These are phyloP conservation scores for Nothobranchius furzeri DNA, from an alignment of 2,113 vertebrate species.

Conservation along the genomic window DNA sequence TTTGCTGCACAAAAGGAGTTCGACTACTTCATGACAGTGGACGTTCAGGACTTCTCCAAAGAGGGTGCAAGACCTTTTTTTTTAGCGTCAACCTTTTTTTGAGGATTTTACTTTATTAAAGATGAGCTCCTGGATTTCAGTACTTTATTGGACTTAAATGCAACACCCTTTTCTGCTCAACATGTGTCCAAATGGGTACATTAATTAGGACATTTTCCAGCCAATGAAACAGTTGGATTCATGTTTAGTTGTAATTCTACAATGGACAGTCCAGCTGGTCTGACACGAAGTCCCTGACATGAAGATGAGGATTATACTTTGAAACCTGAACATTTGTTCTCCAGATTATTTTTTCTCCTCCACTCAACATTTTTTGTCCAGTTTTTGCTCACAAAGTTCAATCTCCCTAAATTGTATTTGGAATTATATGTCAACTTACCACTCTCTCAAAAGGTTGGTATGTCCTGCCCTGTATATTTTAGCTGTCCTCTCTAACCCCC, in stretches of 20 bases:
- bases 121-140: conserved; percentile 52
- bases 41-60: conserved; percentile 36
- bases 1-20: conserved; percentile 29
- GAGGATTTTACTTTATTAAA: conserved; percentile 30
- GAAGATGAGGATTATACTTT: conserved; percentile 68
- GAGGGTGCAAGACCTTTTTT: conserved; percentile 29
- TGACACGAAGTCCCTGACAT: conserved; percentile 21
- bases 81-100: conserved; percentile 4
- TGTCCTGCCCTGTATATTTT: conserved; percentile 99
- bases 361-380: conserved; percentile 75
- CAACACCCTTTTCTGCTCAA: not conserved
- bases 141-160: conserved; percentile 32
- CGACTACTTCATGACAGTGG: conserved; percentile 23
- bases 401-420: conserved; percentile 99
- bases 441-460: conserved; percentile 99
- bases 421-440: conserved; percentile 99
- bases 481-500: conserved; percentile 97
- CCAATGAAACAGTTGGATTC: conserved; percentile 43
- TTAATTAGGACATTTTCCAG: conserved; percentile 43
- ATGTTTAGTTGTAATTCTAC: conserved; percentile 41
- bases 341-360: conserved; percentile 55
- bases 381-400: conserved; percentile 93
- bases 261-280: conserved; percentile 39
- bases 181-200: conserved; percentile 45
- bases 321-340: conserved; percentile 45